Evolutionary conservation across 2,888 invertebrate genomes (phyloP), one percentile per base, ranked within the genome.

Genomic region (Mystacides longicornis): DNA sequence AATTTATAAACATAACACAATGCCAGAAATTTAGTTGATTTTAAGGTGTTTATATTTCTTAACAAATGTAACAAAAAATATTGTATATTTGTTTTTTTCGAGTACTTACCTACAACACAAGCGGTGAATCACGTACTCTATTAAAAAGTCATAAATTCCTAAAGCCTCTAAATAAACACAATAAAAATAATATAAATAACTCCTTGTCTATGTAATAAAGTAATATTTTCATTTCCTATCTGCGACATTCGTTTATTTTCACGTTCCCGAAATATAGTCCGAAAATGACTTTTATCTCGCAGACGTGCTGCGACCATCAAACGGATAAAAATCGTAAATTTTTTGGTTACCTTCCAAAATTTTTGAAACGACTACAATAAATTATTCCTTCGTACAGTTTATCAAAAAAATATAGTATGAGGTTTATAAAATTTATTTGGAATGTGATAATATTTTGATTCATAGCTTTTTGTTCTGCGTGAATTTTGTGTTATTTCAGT

Each of bases 271-370:
- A 48, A 23, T 48, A 23, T 23, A 23, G 48, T 23, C 23, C 23
- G 23, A n/a, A 23, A 23, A 48, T 45, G 23, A n/a, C 48, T 48
- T 37, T 37, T 48, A 48, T 48, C 48, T 48, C 16, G 3, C 7
- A 23, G 16, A 48, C 48, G 48, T 48, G 48, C 48, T 21, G 18
- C 18, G 48, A 21, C 48, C 48, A 23, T 23, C 48, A 23, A 20
- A 43, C 9, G 23, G 48, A 23, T 4, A 23, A n/a, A 48, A 48
- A 48, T 23, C 50, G 20, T 37, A 50, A 50, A 50, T 21, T 50
- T 43, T 50, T 50, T 50, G 50, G 50, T 50, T 50, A 37, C 50
- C 37, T 50, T 50, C 50, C 50, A 50, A 50, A 23, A 50, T 23
- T 48, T 45, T 50, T 37, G n/a, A 37, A 31, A 37, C 37, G 19